These are phyloP conservation scores for Barypeithes pellucidus DNA, from an alignment of 2,888 invertebrate species.

Conservation along the genomic window DNA sequence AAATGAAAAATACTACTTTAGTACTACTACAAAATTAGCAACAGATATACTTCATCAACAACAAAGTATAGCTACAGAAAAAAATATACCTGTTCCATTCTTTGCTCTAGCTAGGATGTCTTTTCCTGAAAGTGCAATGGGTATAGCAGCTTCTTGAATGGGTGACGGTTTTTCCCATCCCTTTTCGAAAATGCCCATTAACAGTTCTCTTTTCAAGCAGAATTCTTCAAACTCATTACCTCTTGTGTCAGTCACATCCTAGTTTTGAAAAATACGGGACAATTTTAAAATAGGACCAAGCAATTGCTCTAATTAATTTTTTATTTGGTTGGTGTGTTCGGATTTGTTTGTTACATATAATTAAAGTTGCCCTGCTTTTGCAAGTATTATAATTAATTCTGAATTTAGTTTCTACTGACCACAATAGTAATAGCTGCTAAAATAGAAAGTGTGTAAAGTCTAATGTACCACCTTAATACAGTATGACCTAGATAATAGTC, in stretches of 20 bases:
- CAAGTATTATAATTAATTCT: conserved; percentile 16
- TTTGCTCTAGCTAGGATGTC: conserved; percentile 99
- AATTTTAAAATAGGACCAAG: conserved; percentile 7
- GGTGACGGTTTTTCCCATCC: conserved; percentile 99
- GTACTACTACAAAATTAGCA: too few species aligned
- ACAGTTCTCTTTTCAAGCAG: conserved; percentile 95
- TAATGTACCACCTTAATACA: not conserved
- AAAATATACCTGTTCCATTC: conserved; percentile 90
- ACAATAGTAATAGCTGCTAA: conserved; percentile 10
- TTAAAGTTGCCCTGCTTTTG: too few species aligned
- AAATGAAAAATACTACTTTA: too few species aligned
- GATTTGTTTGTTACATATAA: too few species aligned
- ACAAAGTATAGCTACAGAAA: too few species aligned
- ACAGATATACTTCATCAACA: too few species aligned
- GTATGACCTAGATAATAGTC: conserved; percentile 19
- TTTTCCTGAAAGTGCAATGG: conserved; percentile 97
- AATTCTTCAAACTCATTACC: conserved; percentile 99
- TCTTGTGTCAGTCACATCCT: conserved; percentile 99
- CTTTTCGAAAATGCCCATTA: conserved; percentile 99
- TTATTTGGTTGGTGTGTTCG: conserved; percentile 53
- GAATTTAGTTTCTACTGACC: conserved; percentile 1
- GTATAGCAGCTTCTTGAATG: conserved; percentile 99
- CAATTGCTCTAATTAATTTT: not conserved
- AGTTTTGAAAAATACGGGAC: conserved; percentile 26
- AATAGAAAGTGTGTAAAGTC: conserved; percentile 35